Evolutionary conservation across 2,113 vertebrate species (phyloP), one percentile per base, ranked within the genome.

Genomic region (Sula dactylatra): DNA sequence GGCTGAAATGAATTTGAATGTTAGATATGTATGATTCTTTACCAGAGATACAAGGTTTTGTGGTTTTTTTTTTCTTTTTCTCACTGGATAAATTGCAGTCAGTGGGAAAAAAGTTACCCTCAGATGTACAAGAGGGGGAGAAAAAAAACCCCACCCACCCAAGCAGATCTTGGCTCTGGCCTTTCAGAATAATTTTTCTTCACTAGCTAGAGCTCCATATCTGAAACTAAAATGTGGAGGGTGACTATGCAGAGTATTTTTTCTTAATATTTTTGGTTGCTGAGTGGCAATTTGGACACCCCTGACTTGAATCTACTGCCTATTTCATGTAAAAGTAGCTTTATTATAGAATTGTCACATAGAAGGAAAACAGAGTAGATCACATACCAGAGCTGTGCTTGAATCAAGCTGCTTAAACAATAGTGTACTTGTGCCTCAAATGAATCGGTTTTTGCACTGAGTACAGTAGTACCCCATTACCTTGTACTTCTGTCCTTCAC

Each of bases 381-480:
- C 94, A 83, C 94, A 81, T 97, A 95, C 94, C 96, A 97, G 95
- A 97, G 95, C 94, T 97, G 88, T 94, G 97, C 93, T 97, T 97
- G 96, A 96, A 96, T 97, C 95, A 95, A 92, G 96, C 95, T 97
- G 93, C 96, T 96, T 97, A 95, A 97, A 97, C 76, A 92, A 85
- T 96, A 93, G 95, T 95, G 93, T 97, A 95, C 94, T 98, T 97
- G 97, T 98, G 97, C 95, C 97, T 97, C 97, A 96, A 85, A 95
- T 95, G 71, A 95, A 93, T 96, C 94, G 61, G 92, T 97, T 97
- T 94, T 95, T 97, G 94, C 95, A 96, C 96, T 97, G 96, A 97
- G 92, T 97, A 90, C 95, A 87, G 94, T 97, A 97, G 91, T 94
- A 93, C 86, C 94, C 97, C 66, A 22, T 97, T 97, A 93, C 86